Conservation (phyloP, 2,113 vertebrate species). For the Engystomops pustulosus region DNA sequence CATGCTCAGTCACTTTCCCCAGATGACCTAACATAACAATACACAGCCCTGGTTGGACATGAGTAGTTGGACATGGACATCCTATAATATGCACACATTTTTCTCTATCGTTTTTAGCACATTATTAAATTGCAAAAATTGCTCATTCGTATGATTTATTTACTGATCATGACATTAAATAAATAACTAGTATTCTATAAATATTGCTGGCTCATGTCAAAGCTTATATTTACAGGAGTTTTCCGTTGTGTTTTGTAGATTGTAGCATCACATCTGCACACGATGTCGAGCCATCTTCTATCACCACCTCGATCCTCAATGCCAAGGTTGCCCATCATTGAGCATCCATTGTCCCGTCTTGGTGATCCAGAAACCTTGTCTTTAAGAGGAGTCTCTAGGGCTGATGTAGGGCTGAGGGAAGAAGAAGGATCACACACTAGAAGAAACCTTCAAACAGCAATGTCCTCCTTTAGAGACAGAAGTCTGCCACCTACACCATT, state of each 20-base stretch:
- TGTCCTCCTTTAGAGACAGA: slow-evolving; percentile 15
- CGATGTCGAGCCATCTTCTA: slow-evolving; percentile 39
- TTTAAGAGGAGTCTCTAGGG: slow-evolving; percentile 59
- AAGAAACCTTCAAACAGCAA: slow-evolving; percentile 5
- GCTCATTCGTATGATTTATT: too few species aligned
- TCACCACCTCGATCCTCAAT: slow-evolving; percentile 19
- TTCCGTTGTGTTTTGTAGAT: not conserved
- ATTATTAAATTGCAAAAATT: too few species aligned
- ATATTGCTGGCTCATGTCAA: not conserved
- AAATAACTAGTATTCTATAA: not conserved
- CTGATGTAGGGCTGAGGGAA: slow-evolving; percentile 25
- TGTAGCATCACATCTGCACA: not conserved
- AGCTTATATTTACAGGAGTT: not conserved
- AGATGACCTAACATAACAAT: too few species aligned
- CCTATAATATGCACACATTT: too few species aligned
- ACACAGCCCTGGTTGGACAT: too few species aligned
- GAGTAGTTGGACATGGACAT: too few species aligned
- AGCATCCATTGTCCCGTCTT: slow-evolving; percentile 60
- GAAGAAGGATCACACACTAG: slow-evolving; percentile 43
- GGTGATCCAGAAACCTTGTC: slow-evolving; percentile 61
- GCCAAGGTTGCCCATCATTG: slow-evolving; percentile 63
- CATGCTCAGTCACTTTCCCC: too few species aligned
- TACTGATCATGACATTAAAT: too few species aligned
- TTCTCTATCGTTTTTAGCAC: too few species aligned
- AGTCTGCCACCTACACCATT: not conserved